These are phyloP conservation scores for Melanophora roralis DNA, from an alignment of 2,888 invertebrate species.

Conservation along the genomic window DNA sequence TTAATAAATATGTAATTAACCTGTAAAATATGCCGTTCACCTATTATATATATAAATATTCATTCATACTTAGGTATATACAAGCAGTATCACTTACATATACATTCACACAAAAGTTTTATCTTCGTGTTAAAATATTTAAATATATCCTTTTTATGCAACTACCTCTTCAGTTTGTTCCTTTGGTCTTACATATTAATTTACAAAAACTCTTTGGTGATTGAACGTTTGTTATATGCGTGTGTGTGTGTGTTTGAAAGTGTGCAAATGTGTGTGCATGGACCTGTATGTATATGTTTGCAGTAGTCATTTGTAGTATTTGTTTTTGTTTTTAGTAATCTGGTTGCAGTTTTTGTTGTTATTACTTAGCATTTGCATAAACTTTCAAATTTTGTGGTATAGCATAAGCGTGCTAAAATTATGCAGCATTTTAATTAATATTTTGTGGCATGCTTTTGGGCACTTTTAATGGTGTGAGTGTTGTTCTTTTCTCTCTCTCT, in stretches of 20 bases:
- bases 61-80: too few species aligned
- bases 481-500: constrained; percentile 2
- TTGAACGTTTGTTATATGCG: constrained; percentile 19
- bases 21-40: too few species aligned
- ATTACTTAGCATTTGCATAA: constrained; percentile 63
- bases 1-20: too few species aligned
- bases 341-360: constrained; percentile 34
- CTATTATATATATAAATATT: too few species aligned
- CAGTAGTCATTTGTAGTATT: constrained; percentile 14
- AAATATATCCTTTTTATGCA: constrained; percentile 12
- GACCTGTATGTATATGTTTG: not conserved
- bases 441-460: constrained; percentile 64
- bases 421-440: constrained; percentile 64
- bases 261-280: not conserved
- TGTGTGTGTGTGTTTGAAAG: not conserved
- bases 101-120: not conserved
- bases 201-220: constrained; percentile 51
- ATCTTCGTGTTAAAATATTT: constrained; percentile 34
- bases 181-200: constrained; percentile 17
- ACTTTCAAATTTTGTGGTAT: constrained; percentile 57
- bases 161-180: not conserved
- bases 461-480: constrained; percentile 35
- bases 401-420: constrained; percentile 62
- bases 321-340: constrained; percentile 16
- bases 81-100: too few species aligned